Conservation (phyloP, 2,888 invertebrate species). For the Apocheima hispidaria region DNA sequence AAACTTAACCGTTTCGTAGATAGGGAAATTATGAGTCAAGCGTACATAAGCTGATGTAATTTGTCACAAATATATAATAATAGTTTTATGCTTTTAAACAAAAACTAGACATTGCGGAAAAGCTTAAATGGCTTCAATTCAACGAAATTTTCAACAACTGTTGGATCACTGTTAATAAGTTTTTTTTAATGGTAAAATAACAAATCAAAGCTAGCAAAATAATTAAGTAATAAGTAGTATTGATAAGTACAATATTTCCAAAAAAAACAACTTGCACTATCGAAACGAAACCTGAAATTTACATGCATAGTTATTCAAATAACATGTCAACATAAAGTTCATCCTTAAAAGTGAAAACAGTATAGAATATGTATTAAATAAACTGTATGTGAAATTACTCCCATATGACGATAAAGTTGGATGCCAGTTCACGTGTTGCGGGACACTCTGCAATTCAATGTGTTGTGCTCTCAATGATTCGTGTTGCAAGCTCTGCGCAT, state of each 20-base stretch:
- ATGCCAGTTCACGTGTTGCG: background rate
- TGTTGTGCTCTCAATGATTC: slow-evolving; percentile 4
- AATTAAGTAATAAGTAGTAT: no score
- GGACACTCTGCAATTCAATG: slow-evolving; percentile 6
- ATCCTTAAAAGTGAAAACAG: slow-evolving; percentile 5
- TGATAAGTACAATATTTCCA: no score
- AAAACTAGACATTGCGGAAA: no score
- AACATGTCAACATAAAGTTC: background rate
- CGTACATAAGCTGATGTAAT: background rate
- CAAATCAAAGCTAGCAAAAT: no score
- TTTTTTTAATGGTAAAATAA: no score
- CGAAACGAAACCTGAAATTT: background rate
- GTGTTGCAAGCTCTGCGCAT: slow-evolving; percentile 9
- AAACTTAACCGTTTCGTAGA: slow-evolving; percentile 17
- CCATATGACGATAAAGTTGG: background rate
- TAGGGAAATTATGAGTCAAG: background rate
- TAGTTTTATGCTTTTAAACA: no score
- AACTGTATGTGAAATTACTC: background rate
- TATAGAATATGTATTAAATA: background rate
- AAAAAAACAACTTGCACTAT: no score
- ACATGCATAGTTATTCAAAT: background rate
- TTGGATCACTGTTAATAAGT: no score
- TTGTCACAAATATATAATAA: background rate
- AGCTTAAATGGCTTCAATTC: no score
- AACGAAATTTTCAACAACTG: no score